A percentile compares a stretch with the other conserved stretches of the same genome.
Conservation (phyloP, 2,888 invertebrate species). For the Camponotus fellah region DNA sequence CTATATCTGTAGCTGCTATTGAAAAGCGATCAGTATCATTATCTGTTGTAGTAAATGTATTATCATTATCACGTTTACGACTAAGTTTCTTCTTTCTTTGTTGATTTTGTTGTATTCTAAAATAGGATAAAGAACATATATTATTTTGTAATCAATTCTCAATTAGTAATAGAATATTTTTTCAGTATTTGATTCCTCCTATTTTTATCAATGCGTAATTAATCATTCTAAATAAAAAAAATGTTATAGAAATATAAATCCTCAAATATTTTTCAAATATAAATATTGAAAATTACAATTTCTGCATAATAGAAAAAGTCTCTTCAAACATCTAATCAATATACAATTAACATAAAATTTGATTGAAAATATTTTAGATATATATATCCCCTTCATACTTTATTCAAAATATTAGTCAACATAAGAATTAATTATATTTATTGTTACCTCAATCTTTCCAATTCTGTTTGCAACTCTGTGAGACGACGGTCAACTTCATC, state of each 20-base stretch:
- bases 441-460: conserved; percentile 79
- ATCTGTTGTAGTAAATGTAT: conserved; percentile 76
- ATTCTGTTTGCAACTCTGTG: conserved; percentile 78
- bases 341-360: neutral
- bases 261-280: neutral
- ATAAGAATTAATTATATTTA: neutral
- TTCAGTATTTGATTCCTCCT: neutral
- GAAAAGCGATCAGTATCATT: conserved; percentile 82
- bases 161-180: neutral
- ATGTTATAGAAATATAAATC: neutral
- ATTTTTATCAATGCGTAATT: neutral
- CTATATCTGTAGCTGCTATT: conserved; percentile 82
- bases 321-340: neutral
- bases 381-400: neutral
- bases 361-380: neutral
- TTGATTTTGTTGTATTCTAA: conserved; percentile 77
- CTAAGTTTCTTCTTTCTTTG: conserved; percentile 75
- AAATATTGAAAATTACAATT: neutral
- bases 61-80: conserved; percentile 76
- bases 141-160: neutral
- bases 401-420: neutral
- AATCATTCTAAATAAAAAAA: neutral
- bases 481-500: conserved; percentile 80
- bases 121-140: conserved; percentile 5
- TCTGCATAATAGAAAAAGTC: neutral